Conservation (phyloP, 2,888 invertebrate species). For the Watsonalla binaria region DNA sequence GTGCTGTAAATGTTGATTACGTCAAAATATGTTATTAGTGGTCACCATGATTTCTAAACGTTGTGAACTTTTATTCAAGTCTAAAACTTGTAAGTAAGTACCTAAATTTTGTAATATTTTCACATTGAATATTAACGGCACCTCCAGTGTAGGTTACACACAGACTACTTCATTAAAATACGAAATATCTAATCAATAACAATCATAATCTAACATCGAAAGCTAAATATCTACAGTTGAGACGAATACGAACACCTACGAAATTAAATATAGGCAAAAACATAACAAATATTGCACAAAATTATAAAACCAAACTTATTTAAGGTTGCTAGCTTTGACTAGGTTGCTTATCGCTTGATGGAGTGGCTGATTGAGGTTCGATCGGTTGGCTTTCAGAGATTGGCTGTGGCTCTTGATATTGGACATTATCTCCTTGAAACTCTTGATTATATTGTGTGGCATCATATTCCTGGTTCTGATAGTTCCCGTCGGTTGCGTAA, state of each 20-base stretch:
- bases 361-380: constrained; percentile 32
- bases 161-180: not conserved
- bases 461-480: constrained; percentile 46
- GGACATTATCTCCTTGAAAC: constrained; percentile 19
- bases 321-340: constrained; percentile 60
- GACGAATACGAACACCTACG: constrained; percentile 30
- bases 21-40: too few species aligned
- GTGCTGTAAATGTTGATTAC: too few species aligned
- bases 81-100: too few species aligned
- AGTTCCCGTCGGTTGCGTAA: constrained; percentile 46
- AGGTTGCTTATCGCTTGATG: constrained; percentile 40
- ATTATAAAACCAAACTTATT: constrained; percentile 24
- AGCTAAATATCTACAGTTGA: constrained; percentile 28
- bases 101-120: too few species aligned
- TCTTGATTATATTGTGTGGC: constrained; percentile 40
- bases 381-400: constrained; percentile 12
- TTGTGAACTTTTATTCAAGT: too few species aligned
- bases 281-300: constrained; percentile 60
- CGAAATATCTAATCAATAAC: not conserved
- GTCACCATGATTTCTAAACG: too few species aligned
- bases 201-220: constrained; percentile 33
- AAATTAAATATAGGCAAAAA: constrained; percentile 29
- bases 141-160: too few species aligned
- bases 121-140: too few species aligned
- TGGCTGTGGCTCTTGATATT: constrained; percentile 18